Evolutionary conservation across 2,888 invertebrate genomes (phyloP).

Genomic region (Drosophila fulvimacula): DNA sequence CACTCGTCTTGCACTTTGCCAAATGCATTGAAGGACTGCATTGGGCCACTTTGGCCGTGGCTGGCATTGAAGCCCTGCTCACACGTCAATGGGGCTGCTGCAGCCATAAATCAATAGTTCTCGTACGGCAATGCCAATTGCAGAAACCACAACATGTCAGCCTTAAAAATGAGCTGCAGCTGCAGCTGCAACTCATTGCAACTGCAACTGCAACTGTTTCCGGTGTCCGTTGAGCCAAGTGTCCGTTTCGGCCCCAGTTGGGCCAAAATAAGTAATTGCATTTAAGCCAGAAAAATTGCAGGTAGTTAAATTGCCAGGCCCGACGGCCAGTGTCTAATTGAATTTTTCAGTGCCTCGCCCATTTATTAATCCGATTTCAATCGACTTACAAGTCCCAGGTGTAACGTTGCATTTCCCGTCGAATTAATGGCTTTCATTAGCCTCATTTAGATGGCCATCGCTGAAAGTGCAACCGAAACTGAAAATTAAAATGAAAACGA

Average conservation of each 20-base stretch:
- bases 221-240: slow-evolving; percentile 60
- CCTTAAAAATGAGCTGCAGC: slow-evolving; percentile 65
- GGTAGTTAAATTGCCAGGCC: slow-evolving; percentile 56
- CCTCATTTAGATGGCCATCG: slow-evolving; percentile 70
- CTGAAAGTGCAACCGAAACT: slow-evolving; percentile 27
- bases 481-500: not conserved
- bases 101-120: slow-evolving; percentile 69
- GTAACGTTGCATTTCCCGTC: slow-evolving; percentile 48
- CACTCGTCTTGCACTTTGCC: slow-evolving; percentile 25
- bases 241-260: slow-evolving; percentile 42
- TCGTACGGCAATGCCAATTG: slow-evolving; percentile 37
- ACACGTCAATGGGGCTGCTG: slow-evolving; percentile 58
- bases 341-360: slow-evolving; percentile 71
- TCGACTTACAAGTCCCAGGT: slow-evolving; percentile 56
- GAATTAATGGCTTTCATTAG: slow-evolving; percentile 80
- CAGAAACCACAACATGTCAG: slow-evolving; percentile 61
- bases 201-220: slow-evolving; percentile 56
- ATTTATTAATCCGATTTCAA: slow-evolving; percentile 82
- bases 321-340: slow-evolving; percentile 64
- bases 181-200: slow-evolving; percentile 38
- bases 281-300: slow-evolving; percentile 68
- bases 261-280: slow-evolving; percentile 61
- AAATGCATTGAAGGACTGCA: slow-evolving; percentile 11
- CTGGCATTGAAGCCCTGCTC: slow-evolving; percentile 24
- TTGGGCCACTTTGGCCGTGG: slow-evolving; percentile 31